Evolutionary conservation across 2,113 vertebrate species (phyloP).

Genomic region (Perca schrenkii): DNA sequence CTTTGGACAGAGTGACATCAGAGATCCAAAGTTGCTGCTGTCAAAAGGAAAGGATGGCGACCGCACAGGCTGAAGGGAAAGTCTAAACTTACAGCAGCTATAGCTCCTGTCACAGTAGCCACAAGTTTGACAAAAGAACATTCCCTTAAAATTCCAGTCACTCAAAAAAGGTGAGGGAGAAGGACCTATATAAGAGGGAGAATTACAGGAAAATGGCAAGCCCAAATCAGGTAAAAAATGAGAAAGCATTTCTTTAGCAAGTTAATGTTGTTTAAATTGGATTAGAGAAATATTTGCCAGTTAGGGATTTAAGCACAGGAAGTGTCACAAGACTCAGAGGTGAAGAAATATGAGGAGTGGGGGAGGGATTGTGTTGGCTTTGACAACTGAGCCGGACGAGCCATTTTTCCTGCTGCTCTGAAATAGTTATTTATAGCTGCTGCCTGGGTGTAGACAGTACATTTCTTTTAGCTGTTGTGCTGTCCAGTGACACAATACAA

Average conservation of each 20-base stretch:
- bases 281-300: slow-evolving; percentile 29
- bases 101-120: slow-evolving; percentile 22
- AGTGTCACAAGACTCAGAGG: slow-evolving; percentile 56
- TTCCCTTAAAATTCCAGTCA: neutral
- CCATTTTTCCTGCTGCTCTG: slow-evolving; percentile 63
- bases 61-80: slow-evolving; percentile 34
- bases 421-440: slow-evolving; percentile 75
- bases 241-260: neutral
- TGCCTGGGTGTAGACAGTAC: slow-evolving; percentile 42
- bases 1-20: slow-evolving; percentile 61
- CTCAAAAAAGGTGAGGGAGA: neutral
- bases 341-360: slow-evolving; percentile 62
- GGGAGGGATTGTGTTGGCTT: slow-evolving; percentile 54
- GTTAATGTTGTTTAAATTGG: slow-evolving; percentile 7
- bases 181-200: neutral
- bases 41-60: slow-evolving; percentile 36
- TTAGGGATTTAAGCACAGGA: slow-evolving; percentile 32
- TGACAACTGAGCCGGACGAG: slow-evolving; percentile 57
- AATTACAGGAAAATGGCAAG: neutral
- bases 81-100: slow-evolving; percentile 27
- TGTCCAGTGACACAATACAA: slow-evolving; percentile 32
- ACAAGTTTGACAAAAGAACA: slow-evolving; percentile 16
- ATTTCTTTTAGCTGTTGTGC: slow-evolving; percentile 35
- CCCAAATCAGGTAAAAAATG: neutral
- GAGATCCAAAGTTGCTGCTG: slow-evolving; percentile 21